A percentile compares a stretch with the other conserved stretches of the same genome.
Conservation (phyloP, 1,140 invertebrate species). For the Leptopilina clavipes region DNA sequence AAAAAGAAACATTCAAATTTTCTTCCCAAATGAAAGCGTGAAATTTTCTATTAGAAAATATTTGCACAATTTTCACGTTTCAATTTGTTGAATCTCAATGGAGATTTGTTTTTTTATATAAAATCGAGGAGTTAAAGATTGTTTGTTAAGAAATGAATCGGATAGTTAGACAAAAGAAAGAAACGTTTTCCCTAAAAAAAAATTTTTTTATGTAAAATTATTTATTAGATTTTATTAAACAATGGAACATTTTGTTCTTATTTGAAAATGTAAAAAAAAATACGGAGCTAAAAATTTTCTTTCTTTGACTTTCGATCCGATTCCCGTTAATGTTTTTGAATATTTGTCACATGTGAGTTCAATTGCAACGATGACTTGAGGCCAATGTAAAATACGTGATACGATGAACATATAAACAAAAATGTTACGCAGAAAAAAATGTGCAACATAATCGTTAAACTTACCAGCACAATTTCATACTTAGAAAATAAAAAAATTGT, state of each 20-base stretch:
- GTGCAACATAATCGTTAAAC: background rate
- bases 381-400: constrained; percentile 27
- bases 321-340: background rate
- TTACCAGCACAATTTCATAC: constrained; percentile 22
- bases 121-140: background rate
- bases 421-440: background rate
- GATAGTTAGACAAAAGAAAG: no score
- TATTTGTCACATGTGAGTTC: background rate
- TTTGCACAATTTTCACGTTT: constrained; percentile 38
- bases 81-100: constrained; percentile 35
- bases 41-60: background rate
- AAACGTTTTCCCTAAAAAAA: no score
- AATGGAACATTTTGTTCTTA: no score
- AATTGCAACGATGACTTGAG: constrained; percentile 32
- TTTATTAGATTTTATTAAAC: no score
- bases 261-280: no score
- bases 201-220: no score
- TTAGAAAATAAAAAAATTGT: background rate
- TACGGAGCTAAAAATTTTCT: no score
- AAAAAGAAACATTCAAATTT: constrained; percentile 38
- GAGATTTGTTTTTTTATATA: background rate
- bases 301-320: no score
- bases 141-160: no score
- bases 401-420: constrained; percentile 9
- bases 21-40: constrained; percentile 22